phyloP scores from a whole-genome alignment of 2,888 invertebrate species.

The Erynnis tages region DNA sequence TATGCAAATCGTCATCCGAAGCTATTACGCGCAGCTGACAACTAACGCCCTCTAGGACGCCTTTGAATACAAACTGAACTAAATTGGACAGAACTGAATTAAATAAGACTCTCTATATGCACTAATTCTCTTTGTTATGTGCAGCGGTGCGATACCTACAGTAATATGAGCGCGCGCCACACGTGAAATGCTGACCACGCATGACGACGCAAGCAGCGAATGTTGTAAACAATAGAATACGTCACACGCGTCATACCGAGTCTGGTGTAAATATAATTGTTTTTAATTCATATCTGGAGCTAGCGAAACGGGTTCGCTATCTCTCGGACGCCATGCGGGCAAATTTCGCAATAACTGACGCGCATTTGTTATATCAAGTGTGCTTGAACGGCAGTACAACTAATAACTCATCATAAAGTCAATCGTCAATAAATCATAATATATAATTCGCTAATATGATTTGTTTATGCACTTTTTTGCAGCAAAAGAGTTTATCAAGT shows the following conservation, averaged over 20 bases:
- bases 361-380: conserved; percentile 34
- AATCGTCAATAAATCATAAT: too few relatives aligned
- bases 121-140: too few relatives aligned
- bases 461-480: too few relatives aligned
- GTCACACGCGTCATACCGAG: neutral
- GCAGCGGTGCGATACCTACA: too few relatives aligned
- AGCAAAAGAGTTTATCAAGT: too few relatives aligned
- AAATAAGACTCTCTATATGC: neutral
- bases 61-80: conserved; percentile 9
- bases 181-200: too few relatives aligned
- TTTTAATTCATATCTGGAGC: conserved; percentile 41
- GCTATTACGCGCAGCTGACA: conserved; percentile 21
- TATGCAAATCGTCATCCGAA: conserved; percentile 15
- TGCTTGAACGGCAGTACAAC: conserved; percentile 27
- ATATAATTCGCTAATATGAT: too few relatives aligned
- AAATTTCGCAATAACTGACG: conserved; percentile 50
- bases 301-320: conserved; percentile 55
- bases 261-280: neutral
- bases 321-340: conserved; percentile 54
- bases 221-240: too few relatives aligned
- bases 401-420: too few relatives aligned
- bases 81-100: neutral
- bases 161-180: too few relatives aligned
- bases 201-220: too few relatives aligned
- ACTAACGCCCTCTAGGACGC: neutral